Evolutionary conservation across 2,888 invertebrate species (phyloP).

Genomic region (Ditula angustiorana): DNA sequence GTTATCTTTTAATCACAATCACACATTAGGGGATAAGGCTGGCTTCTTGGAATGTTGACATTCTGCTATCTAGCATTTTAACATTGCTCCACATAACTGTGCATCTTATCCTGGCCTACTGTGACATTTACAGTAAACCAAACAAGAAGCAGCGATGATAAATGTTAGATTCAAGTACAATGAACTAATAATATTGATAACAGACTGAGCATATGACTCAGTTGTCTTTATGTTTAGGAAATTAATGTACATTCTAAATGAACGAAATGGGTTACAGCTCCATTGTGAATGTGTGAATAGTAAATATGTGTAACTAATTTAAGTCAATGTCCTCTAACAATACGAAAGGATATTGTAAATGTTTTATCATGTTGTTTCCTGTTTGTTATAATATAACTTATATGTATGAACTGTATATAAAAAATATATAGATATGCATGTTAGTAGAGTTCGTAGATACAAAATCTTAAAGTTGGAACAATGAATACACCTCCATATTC

Average conservation of each 20-base stretch:
- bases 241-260: constrained; percentile 6
- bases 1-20: constrained; percentile 10
- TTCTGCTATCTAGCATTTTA: constrained; percentile 4
- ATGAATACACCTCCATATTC: not conserved
- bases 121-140: not conserved
- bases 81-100: not conserved
- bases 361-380: constrained; percentile 30
- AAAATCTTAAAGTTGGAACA: not conserved
- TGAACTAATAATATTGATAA: constrained; percentile 30
- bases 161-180: constrained; percentile 14
- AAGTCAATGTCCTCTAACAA: constrained; percentile 5
- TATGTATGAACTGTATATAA: no score
- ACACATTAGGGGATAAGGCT: not conserved
- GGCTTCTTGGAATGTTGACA: constrained; percentile 9
- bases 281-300: constrained; percentile 4
- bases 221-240: not conserved
- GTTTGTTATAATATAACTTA: no score
- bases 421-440: no score
- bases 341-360: constrained; percentile 14
- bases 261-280: not conserved
- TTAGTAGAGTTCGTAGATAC: no score
- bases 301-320: not conserved
- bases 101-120: not conserved
- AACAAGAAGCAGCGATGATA: constrained; percentile 17
- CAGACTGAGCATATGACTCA: constrained; percentile 1